Evolutionary conservation across 2,888 invertebrate species (phyloP), one percentile per base, ranked within the genome.

Genomic region (Acrobasis suavella): DNA sequence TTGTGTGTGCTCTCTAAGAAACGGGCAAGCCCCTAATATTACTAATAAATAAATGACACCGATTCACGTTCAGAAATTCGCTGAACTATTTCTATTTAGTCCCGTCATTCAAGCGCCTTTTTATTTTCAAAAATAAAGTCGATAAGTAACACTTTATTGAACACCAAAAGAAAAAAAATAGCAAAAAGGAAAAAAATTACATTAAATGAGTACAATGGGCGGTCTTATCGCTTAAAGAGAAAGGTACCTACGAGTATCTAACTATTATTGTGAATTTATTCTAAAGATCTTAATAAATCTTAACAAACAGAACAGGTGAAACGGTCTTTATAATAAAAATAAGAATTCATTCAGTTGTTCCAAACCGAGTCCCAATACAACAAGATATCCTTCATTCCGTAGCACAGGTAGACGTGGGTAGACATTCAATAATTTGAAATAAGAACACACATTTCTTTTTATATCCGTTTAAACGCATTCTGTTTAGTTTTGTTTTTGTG

Each of bases 401-500:
- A 39, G 80, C 77, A 83, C 91, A 91, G 91, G 91, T 91, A 91
- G 89, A 91, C 87, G 88, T 86, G 87, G 88, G 86, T 86, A 86
- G 89, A 86, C 89, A 90, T 92, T 91, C 90, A 92, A 90, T 89
- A 89, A 91, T 90, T 88, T 85, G 86, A 89, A 90, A 89, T 90
- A 89, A 89, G 88, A 89, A 88, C 87, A 89, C 88, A 87, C 89
- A 85, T 90, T 88, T 87, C 86, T 91, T 89, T 91, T 91, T 91
- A 90, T 87, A 89, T 90, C 90, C 91, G 88, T 87, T 91, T 91
- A 90, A 89, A 90, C 83, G 89, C 86, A 86, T 88, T 91, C 87
- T 89, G 89, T 90, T 90, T 87, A 90, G 91, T 91, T 91, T 91
- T 91, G 91, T 92, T 91, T 91, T 91, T 91, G 80, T 91, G 80